These are phyloP conservation scores for Agriopis aurantiaria DNA, from an alignment of 2,888 invertebrate species.

Conservation along the genomic window DNA sequence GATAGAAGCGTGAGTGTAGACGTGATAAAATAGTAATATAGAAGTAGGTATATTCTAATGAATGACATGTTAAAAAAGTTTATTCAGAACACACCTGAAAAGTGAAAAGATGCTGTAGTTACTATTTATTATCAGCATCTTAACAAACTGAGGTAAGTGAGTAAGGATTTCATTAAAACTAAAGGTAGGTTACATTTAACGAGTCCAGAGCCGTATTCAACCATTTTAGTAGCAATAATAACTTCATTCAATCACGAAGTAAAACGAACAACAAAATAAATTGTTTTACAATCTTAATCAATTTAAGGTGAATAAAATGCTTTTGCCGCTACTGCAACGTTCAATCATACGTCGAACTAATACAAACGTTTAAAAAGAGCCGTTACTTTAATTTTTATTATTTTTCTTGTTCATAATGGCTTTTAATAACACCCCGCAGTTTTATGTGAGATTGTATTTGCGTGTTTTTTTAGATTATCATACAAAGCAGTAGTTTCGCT, in stretches of 20 bases:
- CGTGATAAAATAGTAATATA: no score
- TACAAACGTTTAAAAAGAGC: conserved; percentile 60
- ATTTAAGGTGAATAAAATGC: conserved; percentile 64
- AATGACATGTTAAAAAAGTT: no score
- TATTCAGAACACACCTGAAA: no score
- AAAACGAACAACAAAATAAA: conserved; percentile 50
- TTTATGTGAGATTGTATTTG: no score
- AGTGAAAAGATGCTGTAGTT: no score
- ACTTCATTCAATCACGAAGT: conserved; percentile 57
- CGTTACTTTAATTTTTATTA: conserved; percentile 60
- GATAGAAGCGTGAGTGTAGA: no score
- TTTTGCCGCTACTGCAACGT: conserved; percentile 55
- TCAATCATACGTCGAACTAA: conserved; percentile 59
- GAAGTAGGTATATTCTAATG: no score
- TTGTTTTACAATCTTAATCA: conserved; percentile 57
- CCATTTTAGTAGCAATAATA: conserved; percentile 51
- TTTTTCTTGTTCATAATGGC: conserved; percentile 61
- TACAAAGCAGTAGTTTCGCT: not conserved
- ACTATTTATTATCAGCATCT: no score
- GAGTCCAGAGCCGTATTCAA: not conserved
- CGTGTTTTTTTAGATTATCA: not conserved
- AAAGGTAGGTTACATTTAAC: not conserved
- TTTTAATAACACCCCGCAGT: conserved; percentile 61
- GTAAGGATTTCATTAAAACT: not conserved
- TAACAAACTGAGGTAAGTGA: no score